Base-by-base conservation (phyloP, 1,140 invertebrate genomes). In the Aphidius gifuensis region DNA sequence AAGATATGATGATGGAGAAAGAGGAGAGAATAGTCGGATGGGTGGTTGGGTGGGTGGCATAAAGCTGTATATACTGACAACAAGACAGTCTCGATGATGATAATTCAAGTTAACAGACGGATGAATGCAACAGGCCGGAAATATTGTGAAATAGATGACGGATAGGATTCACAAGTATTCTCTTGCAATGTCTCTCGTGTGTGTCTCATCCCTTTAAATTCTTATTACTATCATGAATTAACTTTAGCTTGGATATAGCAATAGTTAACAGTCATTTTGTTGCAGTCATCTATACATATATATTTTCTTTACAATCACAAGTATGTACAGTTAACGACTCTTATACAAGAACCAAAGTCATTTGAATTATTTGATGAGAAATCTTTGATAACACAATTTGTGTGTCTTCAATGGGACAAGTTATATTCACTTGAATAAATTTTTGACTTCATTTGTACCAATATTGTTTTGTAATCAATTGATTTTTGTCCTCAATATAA, bases 41-140 rank as follows among this genome's bases (percentile, higher is more conserved):
- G 23, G 23, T 32, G 23, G 4, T 32, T 32, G 23, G 23, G 23
- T 32, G 23, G 23, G 23, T 32, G 23, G 23, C 23, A 32, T 32
- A 32, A 32, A 4, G 23, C 23, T 16, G 4, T 32, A 32, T 32
- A 32, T 32, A 48, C 9, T 40, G 53, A 47, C 16, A 32, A 56
- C 59, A 51, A 8, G 55, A 21, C 40, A n/a, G 39, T 38, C 23
- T 32, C 6, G 9, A 44, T 44, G 61, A 60, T 60, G 60, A 64
- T 69, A 68, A 68, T 65, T 43, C 62, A 64, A 61, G 43, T 48
- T 64, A 61, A 51, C 51, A 47, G 43, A 62, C 53, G 49, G 45
- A 40, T 53, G 58, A 62, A 66, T 49, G 67, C 70, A 72, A 66
- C 68, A 67, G 65, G 60, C 64, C 69, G 64, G 66, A 73, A 71